Conservation (phyloP, 2,888 invertebrate species). For the Polia nebulosa region DNA sequence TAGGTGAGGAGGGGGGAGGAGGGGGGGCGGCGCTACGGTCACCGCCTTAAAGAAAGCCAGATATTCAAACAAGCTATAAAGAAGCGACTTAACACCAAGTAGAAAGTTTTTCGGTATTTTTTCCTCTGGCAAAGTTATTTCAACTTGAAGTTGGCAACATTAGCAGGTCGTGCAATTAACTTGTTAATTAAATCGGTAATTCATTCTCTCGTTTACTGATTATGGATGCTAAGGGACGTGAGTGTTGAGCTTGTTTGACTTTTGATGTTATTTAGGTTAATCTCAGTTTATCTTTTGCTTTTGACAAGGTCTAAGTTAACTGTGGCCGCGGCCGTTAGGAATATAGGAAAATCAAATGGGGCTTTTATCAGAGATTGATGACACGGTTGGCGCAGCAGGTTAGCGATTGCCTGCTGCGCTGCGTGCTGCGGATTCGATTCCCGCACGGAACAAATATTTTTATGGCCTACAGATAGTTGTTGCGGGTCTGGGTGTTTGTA, state of each 20-base stretch:
- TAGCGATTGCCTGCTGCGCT: too few species aligned
- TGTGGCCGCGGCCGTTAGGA: neutral
- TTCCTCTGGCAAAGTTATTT: conserved; percentile 64
- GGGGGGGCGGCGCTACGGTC: conserved; percentile 39
- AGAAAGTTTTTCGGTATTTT: conserved; percentile 63
- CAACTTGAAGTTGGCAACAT: conserved; percentile 67
- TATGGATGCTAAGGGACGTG: conserved; percentile 35
- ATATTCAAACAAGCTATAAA: conserved; percentile 66
- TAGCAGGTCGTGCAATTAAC: conserved; percentile 60
- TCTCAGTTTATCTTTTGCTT: neutral
- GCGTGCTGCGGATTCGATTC: too few species aligned
- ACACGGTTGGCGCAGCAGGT: too few species aligned
- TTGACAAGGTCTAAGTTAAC: neutral
- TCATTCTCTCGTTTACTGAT: conserved; percentile 61
- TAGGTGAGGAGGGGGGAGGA: too few species aligned
- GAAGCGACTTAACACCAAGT: conserved; percentile 59
- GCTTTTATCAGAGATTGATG: neutral
- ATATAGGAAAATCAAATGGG: neutral
- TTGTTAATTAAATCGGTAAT: conserved; percentile 66
- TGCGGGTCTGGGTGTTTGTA: too few species aligned
- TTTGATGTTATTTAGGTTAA: conserved; percentile 16
- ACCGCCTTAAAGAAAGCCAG: conserved; percentile 58
- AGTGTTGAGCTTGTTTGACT: conserved; percentile 30
- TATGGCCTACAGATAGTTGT: too few species aligned
- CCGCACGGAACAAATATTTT: too few species aligned